Evolutionary conservation across 2,797 vertebrate species (phyloP).

Genomic region (Phoebastria nigripes): DNA sequence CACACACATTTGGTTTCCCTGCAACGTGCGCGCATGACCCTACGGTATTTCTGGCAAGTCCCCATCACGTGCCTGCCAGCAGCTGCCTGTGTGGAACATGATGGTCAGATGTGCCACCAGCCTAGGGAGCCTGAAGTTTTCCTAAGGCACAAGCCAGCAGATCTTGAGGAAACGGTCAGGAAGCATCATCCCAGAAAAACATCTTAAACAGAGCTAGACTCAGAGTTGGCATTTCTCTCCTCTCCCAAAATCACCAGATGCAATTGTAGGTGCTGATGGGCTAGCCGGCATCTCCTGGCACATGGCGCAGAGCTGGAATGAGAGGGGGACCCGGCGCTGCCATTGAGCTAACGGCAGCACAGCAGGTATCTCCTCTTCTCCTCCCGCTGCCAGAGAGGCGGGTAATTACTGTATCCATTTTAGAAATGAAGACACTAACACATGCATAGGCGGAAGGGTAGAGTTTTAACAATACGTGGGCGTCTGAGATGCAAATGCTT

Average conservation of each 20-base stretch:
- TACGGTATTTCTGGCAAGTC: neutral
- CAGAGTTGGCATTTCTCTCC: neutral
- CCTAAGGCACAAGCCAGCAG: neutral
- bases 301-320: neutral
- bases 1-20: neutral
- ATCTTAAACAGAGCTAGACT: neutral
- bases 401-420: neutral
- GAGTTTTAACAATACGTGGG: slow-evolving; percentile 27
- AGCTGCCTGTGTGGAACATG: neutral
- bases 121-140: neutral
- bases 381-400: neutral
- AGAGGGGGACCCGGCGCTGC: neutral
- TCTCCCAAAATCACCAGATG: neutral
- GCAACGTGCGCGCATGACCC: neutral
- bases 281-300: fast-evolving
- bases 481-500: slow-evolving; percentile 20
- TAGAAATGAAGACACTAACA: neutral
- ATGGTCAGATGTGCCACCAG: neutral
- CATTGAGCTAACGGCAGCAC: fast-evolving
- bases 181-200: neutral
- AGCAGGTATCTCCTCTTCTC: neutral
- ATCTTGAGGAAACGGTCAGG: neutral
- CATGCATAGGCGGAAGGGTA: neutral
- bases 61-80: neutral
- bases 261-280: neutral